Evolutionary conservation across 1,140 invertebrate species (phyloP), one percentile per base, ranked within the genome.

Genomic region (Drosophila guanche): DNA sequence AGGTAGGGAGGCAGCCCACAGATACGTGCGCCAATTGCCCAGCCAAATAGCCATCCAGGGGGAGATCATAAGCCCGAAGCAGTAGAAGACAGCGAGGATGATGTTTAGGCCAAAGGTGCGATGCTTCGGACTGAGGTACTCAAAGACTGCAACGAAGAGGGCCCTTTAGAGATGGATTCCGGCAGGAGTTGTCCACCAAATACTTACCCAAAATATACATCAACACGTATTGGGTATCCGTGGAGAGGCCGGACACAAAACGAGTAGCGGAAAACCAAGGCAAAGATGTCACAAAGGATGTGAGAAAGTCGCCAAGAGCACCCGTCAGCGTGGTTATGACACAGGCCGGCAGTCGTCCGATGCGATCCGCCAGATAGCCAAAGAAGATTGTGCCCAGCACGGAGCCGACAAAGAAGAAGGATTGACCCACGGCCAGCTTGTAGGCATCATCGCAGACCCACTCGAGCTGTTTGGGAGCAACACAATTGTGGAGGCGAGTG

Each of bases 401-500:
- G 5, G 93, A 93, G 5, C 94, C 94, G 10, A 93, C 79, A 73
- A 94, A 94, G 89, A 94, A 95, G 29, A 94, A 89, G 2, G 94
- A 93, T 86, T 94, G 94, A 3, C 93, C 93, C 12, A 94, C 73
- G 4, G 92, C 92, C 41, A 93, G 84, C 74, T 92, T 92, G 92
- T 93, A 94, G 55, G 91, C 90, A 40, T 94, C 90, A 1, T 92
- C 89, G 69, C 94, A 94, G 5, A 94, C 92, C 94, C 94, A 95
- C 63, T 93, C 83, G n/a, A 93, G 79, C 94, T 94, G 75, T 54
- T 63, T 79, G 29, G 29, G 8, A 8, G 55, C 45, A 8, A 58
- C 45, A 65, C 72, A 57, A 61, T 59, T 41, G 23, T 5, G 47
- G 33, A 73, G 5, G 33, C 6, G 2, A 80, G 41, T 76, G 59